phyloP scores from a whole-genome alignment of 2,888 invertebrate species.

The Mycalesis mineus region DNA sequence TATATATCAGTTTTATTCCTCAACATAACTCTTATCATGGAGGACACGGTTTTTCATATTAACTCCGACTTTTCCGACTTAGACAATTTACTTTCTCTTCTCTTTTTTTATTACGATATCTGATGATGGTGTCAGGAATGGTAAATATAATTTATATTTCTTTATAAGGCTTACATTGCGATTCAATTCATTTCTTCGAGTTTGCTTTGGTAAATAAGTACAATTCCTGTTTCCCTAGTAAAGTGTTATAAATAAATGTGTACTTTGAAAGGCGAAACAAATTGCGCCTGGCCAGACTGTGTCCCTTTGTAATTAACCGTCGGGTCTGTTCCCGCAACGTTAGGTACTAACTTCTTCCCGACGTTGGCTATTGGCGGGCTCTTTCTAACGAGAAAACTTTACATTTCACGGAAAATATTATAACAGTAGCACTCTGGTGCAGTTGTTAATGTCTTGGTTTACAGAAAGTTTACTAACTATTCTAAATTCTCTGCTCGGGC shows the following conservation, averaged over 20 bases:
- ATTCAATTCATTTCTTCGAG: not conserved
- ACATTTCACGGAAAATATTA: not conserved
- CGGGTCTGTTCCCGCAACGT: conserved; percentile 22
- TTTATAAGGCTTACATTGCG: not conserved
- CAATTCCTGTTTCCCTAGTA: not conserved
- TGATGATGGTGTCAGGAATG: too few species aligned
- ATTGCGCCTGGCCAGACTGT: conserved; percentile 6
- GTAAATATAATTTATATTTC: too few species aligned
- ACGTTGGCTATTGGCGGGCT: not conserved
- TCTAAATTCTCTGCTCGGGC: too few species aligned
- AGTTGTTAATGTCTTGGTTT: too few species aligned
- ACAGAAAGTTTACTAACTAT: too few species aligned
- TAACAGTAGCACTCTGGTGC: too few species aligned
- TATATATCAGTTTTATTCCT: too few species aligned
- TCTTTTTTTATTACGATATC: too few species aligned
- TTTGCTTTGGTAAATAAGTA: conserved; percentile 1
- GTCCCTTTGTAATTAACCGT: conserved; percentile 22
- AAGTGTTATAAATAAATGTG: conserved; percentile 8
- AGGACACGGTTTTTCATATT: too few species aligned
- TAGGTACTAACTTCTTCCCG: conserved; percentile 17
- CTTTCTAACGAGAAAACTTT: not conserved
- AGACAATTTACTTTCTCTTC: too few species aligned
- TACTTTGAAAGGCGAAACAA: conserved; percentile 21
- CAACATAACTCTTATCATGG: too few species aligned
- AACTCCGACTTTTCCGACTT: too few species aligned